Conservation (phyloP, 2,797 vertebrate species). For the Tapirus indicus region DNA sequence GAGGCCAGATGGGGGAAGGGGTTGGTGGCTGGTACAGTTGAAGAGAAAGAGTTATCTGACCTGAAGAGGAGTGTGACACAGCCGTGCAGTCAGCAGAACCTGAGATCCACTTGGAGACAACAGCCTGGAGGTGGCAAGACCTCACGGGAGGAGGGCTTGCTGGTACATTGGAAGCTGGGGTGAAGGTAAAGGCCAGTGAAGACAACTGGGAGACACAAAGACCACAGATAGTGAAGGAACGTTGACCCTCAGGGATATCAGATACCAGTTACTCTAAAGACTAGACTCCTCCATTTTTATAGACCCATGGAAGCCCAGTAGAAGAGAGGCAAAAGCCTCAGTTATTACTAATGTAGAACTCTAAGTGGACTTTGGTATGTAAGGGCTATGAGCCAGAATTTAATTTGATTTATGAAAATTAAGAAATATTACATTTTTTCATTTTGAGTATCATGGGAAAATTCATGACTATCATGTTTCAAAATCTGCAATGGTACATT, state of each 20-base stretch:
- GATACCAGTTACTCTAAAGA: neutral
- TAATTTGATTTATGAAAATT: constrained; percentile 62
- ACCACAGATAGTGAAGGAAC: neutral
- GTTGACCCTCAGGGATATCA: neutral
- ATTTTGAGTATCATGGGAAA: constrained; percentile 1
- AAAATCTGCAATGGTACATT: neutral
- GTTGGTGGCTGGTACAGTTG: neutral
- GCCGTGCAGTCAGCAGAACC: neutral
- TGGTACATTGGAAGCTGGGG: neutral
- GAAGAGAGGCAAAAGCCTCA: neutral
- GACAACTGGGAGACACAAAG: neutral
- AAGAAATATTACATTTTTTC: constrained; percentile 42
- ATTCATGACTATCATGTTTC: constrained; percentile 45
- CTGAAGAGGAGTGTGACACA: neutral
- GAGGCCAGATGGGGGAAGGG: neutral
- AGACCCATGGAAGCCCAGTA: neutral
- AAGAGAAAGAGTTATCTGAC: neutral
- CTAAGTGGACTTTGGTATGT: neutral
- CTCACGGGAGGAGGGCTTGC: fast-evolving
- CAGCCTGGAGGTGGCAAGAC: neutral
- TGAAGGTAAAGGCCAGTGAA: neutral
- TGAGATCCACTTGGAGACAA: neutral
- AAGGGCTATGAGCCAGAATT: neutral
- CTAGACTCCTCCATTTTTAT: neutral
- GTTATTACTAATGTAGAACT: neutral